Evolutionary conservation across 2,113 vertebrate genomes (phyloP).

Genomic region (Rana temporaria): DNA sequence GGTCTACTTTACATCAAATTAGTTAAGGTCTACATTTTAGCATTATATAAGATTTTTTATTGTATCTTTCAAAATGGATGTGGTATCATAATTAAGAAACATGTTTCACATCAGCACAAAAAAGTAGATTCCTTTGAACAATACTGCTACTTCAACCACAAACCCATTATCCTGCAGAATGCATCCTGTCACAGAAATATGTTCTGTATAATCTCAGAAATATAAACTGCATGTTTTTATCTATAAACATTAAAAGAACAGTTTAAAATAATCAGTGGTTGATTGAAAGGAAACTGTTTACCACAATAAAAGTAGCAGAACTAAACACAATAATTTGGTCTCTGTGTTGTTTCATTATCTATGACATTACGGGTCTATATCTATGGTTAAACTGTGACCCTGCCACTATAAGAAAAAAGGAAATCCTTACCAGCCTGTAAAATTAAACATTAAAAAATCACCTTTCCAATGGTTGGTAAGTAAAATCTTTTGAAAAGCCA

Average conservation of each 20-base stretch:
- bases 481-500: too few relatives aligned
- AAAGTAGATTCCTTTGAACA: slow-evolving; percentile 1
- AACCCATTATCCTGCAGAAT: neutral
- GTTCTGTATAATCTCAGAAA: slow-evolving; percentile 9
- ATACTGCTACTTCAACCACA: neutral
- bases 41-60: neutral
- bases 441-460: too few relatives aligned
- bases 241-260: slow-evolving; percentile 7
- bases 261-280: slow-evolving; percentile 4
- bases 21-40: neutral
- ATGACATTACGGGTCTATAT: neutral
- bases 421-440: too few relatives aligned
- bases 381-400: neutral
- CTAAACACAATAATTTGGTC: neutral
- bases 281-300: slow-evolving; percentile 18
- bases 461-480: too few relatives aligned
- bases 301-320: slow-evolving; percentile 8
- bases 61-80: slow-evolving; percentile 3
- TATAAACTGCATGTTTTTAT: neutral
- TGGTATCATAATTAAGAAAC: slow-evolving; percentile 13
- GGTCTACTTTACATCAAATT: neutral
- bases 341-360: neutral
- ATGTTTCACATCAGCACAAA: slow-evolving; percentile 3
- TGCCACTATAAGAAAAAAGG: too few relatives aligned
- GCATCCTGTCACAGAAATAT: slow-evolving; percentile 22